Percentiles rank a stretch among this genome's conserved stretches.
Evolutionary conservation across 2,113 vertebrate species (phyloP).

Genomic region (Prinia subflava): DNA sequence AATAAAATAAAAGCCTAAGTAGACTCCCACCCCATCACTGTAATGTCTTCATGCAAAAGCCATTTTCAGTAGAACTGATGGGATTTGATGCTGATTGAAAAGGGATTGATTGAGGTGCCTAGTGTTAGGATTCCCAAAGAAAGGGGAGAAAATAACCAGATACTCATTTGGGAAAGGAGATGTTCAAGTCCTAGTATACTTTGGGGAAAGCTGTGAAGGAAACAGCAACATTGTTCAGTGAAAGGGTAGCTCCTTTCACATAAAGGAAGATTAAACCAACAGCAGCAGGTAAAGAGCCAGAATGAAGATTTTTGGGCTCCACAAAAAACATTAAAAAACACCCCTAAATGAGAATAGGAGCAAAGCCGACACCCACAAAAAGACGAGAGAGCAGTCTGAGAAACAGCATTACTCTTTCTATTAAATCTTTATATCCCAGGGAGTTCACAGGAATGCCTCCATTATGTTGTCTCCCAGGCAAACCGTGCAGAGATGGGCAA

Average conservation of each 20-base stretch:
- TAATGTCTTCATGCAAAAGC: not conserved
- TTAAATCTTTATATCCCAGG: not conserved
- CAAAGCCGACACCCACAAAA: not conserved
- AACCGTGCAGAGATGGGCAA: not conserved
- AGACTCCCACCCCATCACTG: not conserved
- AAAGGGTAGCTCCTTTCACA: not conserved
- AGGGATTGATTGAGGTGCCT: not conserved
- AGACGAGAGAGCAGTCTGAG: not conserved
- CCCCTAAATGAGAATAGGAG: not conserved
- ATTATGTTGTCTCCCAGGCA: not conserved
- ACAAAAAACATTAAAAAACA: not conserved
- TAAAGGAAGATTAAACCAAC: not conserved
- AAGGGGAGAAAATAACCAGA: not conserved
- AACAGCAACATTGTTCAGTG: not conserved
- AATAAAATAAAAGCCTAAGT: not conserved
- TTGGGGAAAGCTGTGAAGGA: not conserved
- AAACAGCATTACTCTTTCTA: not conserved
- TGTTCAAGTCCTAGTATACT: not conserved
- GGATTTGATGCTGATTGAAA: not conserved
- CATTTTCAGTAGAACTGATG: not conserved
- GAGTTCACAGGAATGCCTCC: not conserved
- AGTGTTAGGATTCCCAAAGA: not conserved
- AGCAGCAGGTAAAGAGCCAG: not conserved
- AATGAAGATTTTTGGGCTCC: not conserved
- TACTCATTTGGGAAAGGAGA: not conserved